These are phyloP conservation scores for Oreohelix idahoensis DNA, from an alignment of 1,140 invertebrate species.

Conservation along the genomic window DNA sequence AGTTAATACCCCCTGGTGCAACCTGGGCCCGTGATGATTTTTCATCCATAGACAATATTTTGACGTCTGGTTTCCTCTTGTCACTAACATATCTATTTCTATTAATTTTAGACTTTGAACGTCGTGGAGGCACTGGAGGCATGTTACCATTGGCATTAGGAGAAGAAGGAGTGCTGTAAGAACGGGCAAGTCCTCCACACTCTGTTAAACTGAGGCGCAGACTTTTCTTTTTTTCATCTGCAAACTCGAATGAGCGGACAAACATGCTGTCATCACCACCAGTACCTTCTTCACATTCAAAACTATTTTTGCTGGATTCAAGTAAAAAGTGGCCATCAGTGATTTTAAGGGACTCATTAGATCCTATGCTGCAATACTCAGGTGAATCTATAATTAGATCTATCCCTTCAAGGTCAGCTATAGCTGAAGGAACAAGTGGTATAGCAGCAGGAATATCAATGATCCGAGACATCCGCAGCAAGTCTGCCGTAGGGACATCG, in stretches of 20 bases:
- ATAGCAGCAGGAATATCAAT: conserved; percentile 9
- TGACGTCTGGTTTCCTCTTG: neutral
- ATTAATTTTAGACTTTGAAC: conserved; percentile 12
- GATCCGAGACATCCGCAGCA: conserved; percentile 28
- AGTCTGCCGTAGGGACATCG: conserved; percentile 27
- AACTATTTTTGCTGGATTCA: neutral
- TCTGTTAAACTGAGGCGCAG: neutral
- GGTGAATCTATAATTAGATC: neutral
- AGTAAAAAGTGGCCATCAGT: neutral
- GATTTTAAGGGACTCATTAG: conserved; percentile 11
- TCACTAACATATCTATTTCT: neutral
- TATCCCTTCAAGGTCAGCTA: conserved; percentile 11
- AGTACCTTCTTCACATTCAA: neutral
- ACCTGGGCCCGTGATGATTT: neutral
- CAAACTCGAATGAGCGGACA: neutral
- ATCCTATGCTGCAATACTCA: neutral
- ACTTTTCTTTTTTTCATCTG: neutral
- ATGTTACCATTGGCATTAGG: neutral
- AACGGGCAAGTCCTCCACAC: neutral
- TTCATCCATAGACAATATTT: neutral
- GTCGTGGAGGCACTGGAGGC: conserved; percentile 11
- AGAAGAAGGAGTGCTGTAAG: conserved; percentile 10
- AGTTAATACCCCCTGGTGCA: neutral
- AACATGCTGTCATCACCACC: neutral
- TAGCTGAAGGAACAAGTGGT: neutral